These are phyloP conservation scores for Sminthopsis crassicaudata DNA, from an alignment of 2,113 vertebrate genomes.

Conservation along the genomic window DNA sequence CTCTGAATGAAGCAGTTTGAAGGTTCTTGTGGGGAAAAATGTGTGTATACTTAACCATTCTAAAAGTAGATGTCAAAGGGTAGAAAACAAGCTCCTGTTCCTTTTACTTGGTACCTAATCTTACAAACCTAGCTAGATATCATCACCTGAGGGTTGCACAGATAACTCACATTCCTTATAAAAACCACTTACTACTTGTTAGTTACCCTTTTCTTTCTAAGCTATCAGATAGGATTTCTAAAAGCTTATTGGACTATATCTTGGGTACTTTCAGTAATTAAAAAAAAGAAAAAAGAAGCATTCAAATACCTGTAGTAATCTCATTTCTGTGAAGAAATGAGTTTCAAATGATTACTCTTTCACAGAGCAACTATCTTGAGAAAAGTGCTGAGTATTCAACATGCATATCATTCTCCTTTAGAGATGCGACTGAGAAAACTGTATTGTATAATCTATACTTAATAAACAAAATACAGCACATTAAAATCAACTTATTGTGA, in stretches of 20 bases:
- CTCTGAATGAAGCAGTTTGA: background rate
- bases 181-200: background rate
- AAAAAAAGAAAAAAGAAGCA: background rate
- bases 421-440: background rate
- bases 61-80: background rate
- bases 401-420: background rate
- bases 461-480: background rate
- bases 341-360: constrained; percentile 5
- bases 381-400: background rate
- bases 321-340: background rate
- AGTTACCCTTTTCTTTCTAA: background rate
- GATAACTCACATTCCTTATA: background rate
- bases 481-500: background rate
- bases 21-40: background rate
- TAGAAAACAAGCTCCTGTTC: background rate
- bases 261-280: background rate
- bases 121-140: background rate
- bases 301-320: background rate
- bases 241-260: background rate
- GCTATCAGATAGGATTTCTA: background rate
- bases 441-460: background rate
- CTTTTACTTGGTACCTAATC: background rate
- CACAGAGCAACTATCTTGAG: background rate
- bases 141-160: background rate
- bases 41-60: background rate